These are phyloP conservation scores for Pomatostomus ruficeps DNA, from an alignment of 2,113 vertebrate species.

Conservation along the genomic window DNA sequence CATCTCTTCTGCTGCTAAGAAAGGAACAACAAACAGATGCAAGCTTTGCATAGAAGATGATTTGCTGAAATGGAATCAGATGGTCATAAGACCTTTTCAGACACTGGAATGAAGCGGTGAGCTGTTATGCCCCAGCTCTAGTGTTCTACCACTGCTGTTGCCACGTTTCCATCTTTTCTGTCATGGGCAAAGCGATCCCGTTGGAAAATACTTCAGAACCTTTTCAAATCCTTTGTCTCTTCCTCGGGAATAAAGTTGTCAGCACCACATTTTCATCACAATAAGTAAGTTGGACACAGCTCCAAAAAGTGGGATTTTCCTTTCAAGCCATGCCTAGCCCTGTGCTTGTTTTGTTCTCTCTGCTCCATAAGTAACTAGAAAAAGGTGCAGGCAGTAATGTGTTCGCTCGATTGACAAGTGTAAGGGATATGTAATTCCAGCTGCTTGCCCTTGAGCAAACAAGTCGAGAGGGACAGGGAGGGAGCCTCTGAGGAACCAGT, in stretches of 20 bases:
- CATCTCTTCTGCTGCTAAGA: background rate
- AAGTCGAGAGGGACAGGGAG: background rate
- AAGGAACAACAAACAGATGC: background rate
- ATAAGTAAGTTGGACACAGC: background rate
- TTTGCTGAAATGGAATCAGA: background rate
- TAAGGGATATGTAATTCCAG: constrained; percentile 31
- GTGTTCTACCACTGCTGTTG: fast-evolving
- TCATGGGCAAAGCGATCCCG: background rate
- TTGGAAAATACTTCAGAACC: background rate
- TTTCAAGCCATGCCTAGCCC: background rate
- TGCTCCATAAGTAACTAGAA: constrained; percentile 15
- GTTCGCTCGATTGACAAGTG: background rate
- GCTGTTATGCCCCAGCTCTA: background rate
- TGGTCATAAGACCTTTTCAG: background rate
- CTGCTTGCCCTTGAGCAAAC: constrained; percentile 44
- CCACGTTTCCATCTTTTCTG: background rate
- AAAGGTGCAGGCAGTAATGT: constrained; percentile 13
- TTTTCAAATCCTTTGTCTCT: background rate
- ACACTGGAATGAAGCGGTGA: fast-evolving
- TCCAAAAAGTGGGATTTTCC: background rate
- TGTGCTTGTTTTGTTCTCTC: constrained; percentile 12
- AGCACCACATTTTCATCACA: background rate
- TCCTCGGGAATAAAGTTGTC: background rate
- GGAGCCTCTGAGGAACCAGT: background rate
- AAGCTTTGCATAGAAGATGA: background rate